phyloP scores from a whole-genome alignment of 2,888 invertebrate genomes.

The Drosophila imparisetae region DNA sequence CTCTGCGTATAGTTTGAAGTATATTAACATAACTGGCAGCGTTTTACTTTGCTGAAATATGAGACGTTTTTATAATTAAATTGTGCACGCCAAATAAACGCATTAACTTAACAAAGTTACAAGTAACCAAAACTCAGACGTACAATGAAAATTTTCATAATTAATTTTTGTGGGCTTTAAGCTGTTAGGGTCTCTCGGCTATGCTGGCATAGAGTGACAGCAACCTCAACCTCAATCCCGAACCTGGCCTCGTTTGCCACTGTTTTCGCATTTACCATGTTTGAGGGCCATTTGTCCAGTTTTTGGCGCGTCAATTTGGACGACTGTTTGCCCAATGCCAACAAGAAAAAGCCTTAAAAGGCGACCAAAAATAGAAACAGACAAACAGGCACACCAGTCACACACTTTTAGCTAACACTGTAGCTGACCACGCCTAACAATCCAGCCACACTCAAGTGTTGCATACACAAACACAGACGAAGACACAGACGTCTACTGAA shows the following conservation, averaged over 20 bases:
- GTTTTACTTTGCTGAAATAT: constrained; percentile 51
- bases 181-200: constrained; percentile 26
- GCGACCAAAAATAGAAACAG: constrained; percentile 30
- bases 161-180: constrained; percentile 66
- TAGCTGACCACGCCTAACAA: constrained; percentile 46
- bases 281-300: constrained; percentile 69
- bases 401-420: constrained; percentile 34
- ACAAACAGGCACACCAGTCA: constrained; percentile 16
- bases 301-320: constrained; percentile 56
- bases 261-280: constrained; percentile 57
- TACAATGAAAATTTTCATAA: constrained; percentile 76
- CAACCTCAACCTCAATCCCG: not conserved
- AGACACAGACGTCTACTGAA: constrained; percentile 18
- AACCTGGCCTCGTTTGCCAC: not conserved
- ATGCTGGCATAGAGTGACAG: not conserved
- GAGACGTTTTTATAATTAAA: constrained; percentile 71
- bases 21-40: constrained; percentile 7
- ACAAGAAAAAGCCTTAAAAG: constrained; percentile 1
- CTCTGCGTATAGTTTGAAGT: not conserved
- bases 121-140: constrained; percentile 58
- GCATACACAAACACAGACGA: constrained; percentile 21
- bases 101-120: constrained; percentile 71
- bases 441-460: constrained; percentile 22
- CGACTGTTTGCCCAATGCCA: constrained; percentile 34
- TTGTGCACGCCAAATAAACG: constrained; percentile 72